Conservation (phyloP, 1,140 invertebrate genomes). For the Stegodyphus mimosarum region DNA sequence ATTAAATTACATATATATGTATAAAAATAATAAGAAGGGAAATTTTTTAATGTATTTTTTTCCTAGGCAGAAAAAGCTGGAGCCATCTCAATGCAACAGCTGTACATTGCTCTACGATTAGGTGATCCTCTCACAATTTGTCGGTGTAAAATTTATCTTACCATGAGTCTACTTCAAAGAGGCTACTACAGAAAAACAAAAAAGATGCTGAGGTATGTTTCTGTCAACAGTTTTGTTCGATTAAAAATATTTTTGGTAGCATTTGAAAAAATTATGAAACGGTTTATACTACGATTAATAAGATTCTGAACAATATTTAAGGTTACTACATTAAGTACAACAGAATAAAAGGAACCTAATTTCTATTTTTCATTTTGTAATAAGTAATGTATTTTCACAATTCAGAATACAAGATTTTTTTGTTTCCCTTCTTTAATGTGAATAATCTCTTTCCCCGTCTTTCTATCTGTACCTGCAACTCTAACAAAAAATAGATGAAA, state of each 20-base stretch:
- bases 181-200: slow-evolving; percentile 76
- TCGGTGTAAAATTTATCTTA: slow-evolving; percentile 84
- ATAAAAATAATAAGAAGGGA: background rate
- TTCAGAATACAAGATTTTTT: too few species aligned
- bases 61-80: slow-evolving; percentile 85
- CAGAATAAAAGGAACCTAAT: too few species aligned
- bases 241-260: too few species aligned
- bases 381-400: too few species aligned
- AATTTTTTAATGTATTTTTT: background rate
- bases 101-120: slow-evolving; percentile 80
- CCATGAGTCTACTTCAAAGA: slow-evolving; percentile 88
- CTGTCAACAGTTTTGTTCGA: background rate
- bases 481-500: too few species aligned
- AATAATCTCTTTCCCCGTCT: too few species aligned
- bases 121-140: slow-evolving; percentile 82
- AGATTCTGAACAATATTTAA: too few species aligned
- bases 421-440: too few species aligned
- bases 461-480: too few species aligned
- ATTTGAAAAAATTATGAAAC: background rate
- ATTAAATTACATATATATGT: background rate
- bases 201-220: slow-evolving; percentile 73
- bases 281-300: too few species aligned
- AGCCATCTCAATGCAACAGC: slow-evolving; percentile 84
- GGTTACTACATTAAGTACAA: too few species aligned
- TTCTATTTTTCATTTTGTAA: too few species aligned